A percentile compares a stretch with the other conserved stretches of the same genome.
These are phyloP conservation scores for Haliaeetus leucogaster DNA, from an alignment of 2,113 vertebrate species.

Conservation along the genomic window DNA sequence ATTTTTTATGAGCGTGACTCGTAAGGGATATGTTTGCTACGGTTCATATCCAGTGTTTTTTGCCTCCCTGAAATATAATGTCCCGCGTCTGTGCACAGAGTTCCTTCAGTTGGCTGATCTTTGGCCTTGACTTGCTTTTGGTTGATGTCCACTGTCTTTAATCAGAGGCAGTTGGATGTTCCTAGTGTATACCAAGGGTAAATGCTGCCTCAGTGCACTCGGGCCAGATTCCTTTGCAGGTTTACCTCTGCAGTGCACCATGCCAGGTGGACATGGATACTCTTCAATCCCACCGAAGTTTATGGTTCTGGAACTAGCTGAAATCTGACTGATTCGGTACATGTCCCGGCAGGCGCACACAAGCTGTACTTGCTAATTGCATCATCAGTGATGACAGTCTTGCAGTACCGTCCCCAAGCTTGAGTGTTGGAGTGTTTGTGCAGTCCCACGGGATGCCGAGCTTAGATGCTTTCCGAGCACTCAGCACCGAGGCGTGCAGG, in stretches of 20 bases:
- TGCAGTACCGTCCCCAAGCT: accelerated
- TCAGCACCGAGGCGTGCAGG: accelerated
- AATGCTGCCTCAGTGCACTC: neutral
- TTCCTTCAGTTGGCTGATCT: neutral
- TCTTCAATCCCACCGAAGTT: neutral
- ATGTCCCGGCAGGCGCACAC: neutral
- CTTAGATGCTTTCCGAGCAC: accelerated
- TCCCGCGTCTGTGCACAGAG: neutral
- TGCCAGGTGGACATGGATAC: accelerated
- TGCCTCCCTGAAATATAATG: neutral
- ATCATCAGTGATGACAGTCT: neutral
- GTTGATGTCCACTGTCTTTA: neutral
- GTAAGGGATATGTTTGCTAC: neutral
- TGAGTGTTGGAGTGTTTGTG: neutral
- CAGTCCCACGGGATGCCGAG: accelerated
- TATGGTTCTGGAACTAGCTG: accelerated
- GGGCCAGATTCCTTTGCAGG: neutral
- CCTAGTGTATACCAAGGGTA: no score
- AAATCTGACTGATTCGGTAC: neutral
- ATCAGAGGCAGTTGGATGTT: neutral
- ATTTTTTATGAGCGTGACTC: neutral
- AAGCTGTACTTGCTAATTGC: neutral
- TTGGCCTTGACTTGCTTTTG: neutral
- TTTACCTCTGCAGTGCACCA: neutral
- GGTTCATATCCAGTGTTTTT: neutral